Evolutionary conservation across 2,888 invertebrate genomes (phyloP).

Genomic region (Lycia hirtaria): DNA sequence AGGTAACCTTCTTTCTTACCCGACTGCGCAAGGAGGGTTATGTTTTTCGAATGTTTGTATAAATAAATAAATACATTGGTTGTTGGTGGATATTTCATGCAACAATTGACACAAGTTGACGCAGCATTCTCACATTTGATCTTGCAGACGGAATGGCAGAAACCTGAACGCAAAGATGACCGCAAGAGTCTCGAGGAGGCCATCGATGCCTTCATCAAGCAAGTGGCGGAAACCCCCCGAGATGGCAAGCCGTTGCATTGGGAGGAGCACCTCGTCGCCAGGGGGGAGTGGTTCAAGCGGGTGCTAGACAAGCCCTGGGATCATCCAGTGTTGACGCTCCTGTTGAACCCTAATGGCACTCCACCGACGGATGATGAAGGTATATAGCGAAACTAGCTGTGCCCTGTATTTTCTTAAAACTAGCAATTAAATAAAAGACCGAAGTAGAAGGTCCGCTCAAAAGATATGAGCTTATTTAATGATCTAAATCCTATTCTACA

Average conservation of each 20-base stretch:
- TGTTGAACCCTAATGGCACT: slow-evolving; percentile 84
- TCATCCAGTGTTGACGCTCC: slow-evolving; percentile 80
- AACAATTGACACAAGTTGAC: neutral
- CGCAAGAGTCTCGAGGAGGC: slow-evolving; percentile 61
- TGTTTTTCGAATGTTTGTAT: too few relatives aligned
- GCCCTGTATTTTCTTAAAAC: neutral
- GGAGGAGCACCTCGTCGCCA: slow-evolving; percentile 75
- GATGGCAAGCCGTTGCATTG: slow-evolving; percentile 65
- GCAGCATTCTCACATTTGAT: slow-evolving; percentile 1
- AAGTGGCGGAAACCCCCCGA: slow-evolving; percentile 60
- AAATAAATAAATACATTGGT: too few relatives aligned
- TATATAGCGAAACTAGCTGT: slow-evolving; percentile 31
- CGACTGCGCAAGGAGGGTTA: too few relatives aligned
- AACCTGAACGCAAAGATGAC: slow-evolving; percentile 61
- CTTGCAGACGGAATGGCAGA: slow-evolving; percentile 74
- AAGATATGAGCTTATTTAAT: too few relatives aligned
- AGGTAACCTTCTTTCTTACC: too few relatives aligned
- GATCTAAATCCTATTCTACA: too few relatives aligned
- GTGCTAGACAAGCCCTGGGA: slow-evolving; percentile 83
- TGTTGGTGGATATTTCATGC: too few relatives aligned
- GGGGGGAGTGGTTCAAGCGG: slow-evolving; percentile 85
- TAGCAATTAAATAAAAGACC: too few relatives aligned
- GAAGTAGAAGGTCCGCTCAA: too few relatives aligned
- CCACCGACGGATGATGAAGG: slow-evolving; percentile 69
- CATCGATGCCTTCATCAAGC: slow-evolving; percentile 64